These are phyloP conservation scores for Aphelenchoides bicaudatus DNA, from an alignment of 2,888 invertebrate genomes.

Conservation along the genomic window DNA sequence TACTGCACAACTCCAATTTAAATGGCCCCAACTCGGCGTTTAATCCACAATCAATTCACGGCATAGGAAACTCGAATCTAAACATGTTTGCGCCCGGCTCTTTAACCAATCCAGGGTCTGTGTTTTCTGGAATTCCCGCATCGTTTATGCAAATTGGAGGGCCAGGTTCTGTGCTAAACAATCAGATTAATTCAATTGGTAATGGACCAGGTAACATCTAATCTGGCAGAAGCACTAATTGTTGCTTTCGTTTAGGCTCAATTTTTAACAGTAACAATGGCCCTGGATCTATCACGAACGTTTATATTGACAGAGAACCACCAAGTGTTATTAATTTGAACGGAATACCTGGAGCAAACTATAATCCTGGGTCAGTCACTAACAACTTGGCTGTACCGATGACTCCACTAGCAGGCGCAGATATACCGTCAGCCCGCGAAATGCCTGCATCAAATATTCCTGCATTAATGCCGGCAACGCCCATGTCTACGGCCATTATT, in stretches of 20 bases:
- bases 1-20: constrained; percentile 16
- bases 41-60: constrained; percentile 18
- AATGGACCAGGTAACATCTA: constrained; percentile 1
- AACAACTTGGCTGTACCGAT: constrained; percentile 49
- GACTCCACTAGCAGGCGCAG: constrained; percentile 47
- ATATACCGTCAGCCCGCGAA: constrained; percentile 18
- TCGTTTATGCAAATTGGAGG: too few relatives aligned
- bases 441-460: constrained; percentile 40
- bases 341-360: constrained; percentile 31
- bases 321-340: constrained; percentile 26
- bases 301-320: constrained; percentile 27
- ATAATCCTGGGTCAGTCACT: constrained; percentile 34
- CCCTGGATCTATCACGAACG: constrained; percentile 32
- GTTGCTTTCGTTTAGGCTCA: constrained; percentile 24
- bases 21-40: constrained; percentile 3
- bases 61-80: too few relatives aligned
- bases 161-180: background rate
- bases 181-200: background rate
- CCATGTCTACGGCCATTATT: constrained; percentile 42
- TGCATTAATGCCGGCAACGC: constrained; percentile 45
- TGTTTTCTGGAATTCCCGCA: too few relatives aligned
- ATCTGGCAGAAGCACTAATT: background rate
- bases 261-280: constrained; percentile 37
- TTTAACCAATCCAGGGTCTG: background rate
- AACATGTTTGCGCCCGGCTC: too few relatives aligned